phyloP scores from a whole-genome alignment of 2,113 vertebrate species.

The Hemibagrus wyckioides region DNA sequence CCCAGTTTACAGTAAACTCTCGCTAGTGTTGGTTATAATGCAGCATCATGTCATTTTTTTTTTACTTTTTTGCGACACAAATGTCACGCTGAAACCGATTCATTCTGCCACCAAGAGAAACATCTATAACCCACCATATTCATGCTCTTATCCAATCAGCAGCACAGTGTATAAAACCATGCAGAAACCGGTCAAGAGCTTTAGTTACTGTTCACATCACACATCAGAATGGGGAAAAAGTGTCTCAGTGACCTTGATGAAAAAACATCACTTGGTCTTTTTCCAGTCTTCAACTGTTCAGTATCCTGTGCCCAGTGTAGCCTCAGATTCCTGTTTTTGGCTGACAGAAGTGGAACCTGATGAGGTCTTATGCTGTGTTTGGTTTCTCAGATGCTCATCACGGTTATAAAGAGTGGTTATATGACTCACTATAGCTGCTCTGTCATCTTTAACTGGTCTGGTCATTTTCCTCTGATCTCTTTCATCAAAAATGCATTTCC shows the following conservation, averaged over 20 bases:
- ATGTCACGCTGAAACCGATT: slow-evolving; percentile 41
- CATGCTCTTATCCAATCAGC: background rate
- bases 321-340: background rate
- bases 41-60: slow-evolving; percentile 16
- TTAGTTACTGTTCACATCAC: background rate
- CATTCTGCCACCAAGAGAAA: background rate
- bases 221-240: background rate
- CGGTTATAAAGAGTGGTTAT: background rate
- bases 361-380: background rate
- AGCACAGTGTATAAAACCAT: background rate
- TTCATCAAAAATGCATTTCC: background rate
- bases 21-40: background rate
- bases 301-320: background rate
- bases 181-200: background rate
- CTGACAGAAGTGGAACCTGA: background rate
- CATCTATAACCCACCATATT: background rate
- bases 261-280: background rate
- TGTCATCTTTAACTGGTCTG: background rate
- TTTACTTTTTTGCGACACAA: slow-evolving; percentile 22
- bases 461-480: background rate
- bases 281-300: background rate
- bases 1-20: background rate
- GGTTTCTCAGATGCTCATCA: background rate
- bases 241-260: background rate
- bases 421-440: background rate